A percentile compares a stretch with the other conserved stretches of the same genome.
These are phyloP conservation scores for Helicoverpa zea DNA, from an alignment of 1,140 invertebrate species.

Conservation along the genomic window DNA sequence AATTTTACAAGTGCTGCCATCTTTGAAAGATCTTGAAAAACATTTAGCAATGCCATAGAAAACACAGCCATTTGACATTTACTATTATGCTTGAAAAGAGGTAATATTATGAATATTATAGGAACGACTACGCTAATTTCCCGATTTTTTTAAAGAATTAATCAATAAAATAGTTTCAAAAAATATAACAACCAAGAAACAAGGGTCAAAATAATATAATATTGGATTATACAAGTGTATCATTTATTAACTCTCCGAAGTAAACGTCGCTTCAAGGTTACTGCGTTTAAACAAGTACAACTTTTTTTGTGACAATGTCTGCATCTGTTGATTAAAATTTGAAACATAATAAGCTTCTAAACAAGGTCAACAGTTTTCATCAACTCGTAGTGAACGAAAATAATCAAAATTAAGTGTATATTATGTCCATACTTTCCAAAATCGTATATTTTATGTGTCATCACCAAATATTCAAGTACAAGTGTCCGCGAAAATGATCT, in stretches of 20 bases:
- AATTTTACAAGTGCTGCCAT: conserved; percentile 73
- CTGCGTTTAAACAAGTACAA: conserved; percentile 73
- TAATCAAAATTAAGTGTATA: conserved; percentile 81
- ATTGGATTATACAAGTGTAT: background rate
- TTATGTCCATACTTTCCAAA: conserved; percentile 73
- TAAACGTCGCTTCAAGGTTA: conserved; percentile 69
- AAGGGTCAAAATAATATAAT: background rate
- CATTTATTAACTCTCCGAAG: background rate
- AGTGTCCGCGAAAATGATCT: conserved; percentile 85
- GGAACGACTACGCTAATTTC: conserved; percentile 1
- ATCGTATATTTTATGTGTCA: conserved; percentile 70
- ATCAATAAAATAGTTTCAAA: background rate
- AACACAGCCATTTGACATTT: conserved; percentile 54
- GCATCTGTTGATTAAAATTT: conserved; percentile 87
- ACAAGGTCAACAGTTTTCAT: conserved; percentile 88
- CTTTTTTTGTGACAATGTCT: conserved; percentile 85
- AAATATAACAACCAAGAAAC: background rate
- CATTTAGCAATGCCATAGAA: conserved; percentile 46
- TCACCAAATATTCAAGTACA: conserved; percentile 76
- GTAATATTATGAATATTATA: conserved; percentile 34
- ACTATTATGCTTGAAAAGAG: conserved; percentile 56
- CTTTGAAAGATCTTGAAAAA: conserved; percentile 58
- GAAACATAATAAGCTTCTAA: conserved; percentile 87
- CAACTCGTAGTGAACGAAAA: conserved; percentile 84
- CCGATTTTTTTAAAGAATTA: conserved; percentile 1